Evolutionary conservation across 2,888 invertebrate genomes (phyloP), one percentile per base, ranked within the genome.

Genomic region (Cephus nigrinus): DNA sequence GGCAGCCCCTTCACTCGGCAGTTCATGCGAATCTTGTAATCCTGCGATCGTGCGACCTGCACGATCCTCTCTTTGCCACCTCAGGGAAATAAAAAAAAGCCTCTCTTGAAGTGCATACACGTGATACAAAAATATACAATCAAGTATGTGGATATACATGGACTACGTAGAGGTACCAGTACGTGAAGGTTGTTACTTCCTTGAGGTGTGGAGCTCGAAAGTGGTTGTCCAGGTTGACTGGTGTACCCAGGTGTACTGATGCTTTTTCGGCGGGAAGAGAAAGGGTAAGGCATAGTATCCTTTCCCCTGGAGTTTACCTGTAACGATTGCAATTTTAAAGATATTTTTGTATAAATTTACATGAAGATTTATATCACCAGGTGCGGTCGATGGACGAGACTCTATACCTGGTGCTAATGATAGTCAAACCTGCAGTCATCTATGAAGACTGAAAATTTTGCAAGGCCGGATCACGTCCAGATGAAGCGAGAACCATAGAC

Each of bases 161-260:
- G 23, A 23, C 55, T 55, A 23, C 9, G 23, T 23, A 55, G 9
- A 55, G 55, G 23, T 55, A 55, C 55, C 23, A 9, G 23, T 55
- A 55, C 55, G 55, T 5, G 4, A 40, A 40, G 32, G 30, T 71
- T 32, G 71, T 12, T 33, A 71, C 71, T 71, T 71, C 71, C 71
- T 71, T 33, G 31, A 71, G 71, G 71, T 71, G 71, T 12, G 71
- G 71, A 31, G 71, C 31, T 71, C 71, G 71, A 71, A 71, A 71
- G 71, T 71, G 71, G 71, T 71, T 71, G 71, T 33, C 32, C 71
- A 33, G 71, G 71, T 32, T 31, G 33, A 11, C 71, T 33, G 71
- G 71, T 55, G 23, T 40, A 40, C 40, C 35, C 35, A 35, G 35
- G 35, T 35, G 35, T 35, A 35, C 35, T 12, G 35, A 12, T 35